These are phyloP conservation scores for Scopus umbretta DNA, from an alignment of 2,113 vertebrate species.

Conservation along the genomic window DNA sequence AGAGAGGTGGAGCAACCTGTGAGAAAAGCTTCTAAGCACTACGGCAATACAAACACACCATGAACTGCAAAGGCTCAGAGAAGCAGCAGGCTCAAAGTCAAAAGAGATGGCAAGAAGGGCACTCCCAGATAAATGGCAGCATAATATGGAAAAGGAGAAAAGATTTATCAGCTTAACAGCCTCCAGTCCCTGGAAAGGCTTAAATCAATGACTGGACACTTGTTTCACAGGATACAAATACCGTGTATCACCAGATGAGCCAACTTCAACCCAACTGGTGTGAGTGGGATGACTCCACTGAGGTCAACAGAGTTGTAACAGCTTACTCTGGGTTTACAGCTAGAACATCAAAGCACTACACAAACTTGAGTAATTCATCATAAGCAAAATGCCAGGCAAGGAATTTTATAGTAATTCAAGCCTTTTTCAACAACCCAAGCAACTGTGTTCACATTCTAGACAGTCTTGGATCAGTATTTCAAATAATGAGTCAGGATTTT, in stretches of 20 bases:
- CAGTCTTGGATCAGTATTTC: not conserved
- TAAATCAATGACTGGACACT: not conserved
- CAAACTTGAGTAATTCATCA: not conserved
- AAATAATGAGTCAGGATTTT: not conserved
- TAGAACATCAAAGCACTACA: not conserved
- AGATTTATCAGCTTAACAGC: not conserved
- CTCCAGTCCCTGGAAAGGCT: not conserved
- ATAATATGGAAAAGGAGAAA: not conserved
- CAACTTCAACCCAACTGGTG: not conserved
- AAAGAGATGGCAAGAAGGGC: not conserved
- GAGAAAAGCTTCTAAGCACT: not conserved
- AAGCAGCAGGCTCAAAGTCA: not conserved
- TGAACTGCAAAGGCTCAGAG: not conserved
- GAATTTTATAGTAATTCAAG: not conserved
- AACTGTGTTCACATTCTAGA: not conserved
- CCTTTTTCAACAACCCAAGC: not conserved
- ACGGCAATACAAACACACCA: not conserved
- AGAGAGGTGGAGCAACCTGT: not conserved
- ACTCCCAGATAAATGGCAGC: not conserved
- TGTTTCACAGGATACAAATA: conserved; percentile 13
- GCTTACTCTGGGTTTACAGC: not conserved
- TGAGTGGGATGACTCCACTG: not conserved
- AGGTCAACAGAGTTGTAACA: not conserved
- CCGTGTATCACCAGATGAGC: not conserved
- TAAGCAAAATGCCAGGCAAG: not conserved